phyloP scores from a whole-genome alignment of 23 tunicate genomes.

The Halocynthia aurantium region DNA sequence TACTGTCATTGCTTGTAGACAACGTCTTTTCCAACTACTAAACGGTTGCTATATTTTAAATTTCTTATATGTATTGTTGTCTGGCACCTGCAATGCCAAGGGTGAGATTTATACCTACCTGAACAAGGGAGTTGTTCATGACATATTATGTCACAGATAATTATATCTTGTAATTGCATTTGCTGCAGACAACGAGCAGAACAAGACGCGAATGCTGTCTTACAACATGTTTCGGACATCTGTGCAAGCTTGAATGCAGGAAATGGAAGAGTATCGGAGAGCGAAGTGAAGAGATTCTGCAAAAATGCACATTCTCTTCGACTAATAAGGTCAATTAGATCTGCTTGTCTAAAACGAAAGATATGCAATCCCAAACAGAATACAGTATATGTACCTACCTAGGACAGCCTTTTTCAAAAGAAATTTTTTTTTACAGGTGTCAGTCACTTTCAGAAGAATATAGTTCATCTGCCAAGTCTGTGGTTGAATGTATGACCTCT shows the following conservation, averaged over 20 bases:
- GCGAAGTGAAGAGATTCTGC: constrained; percentile 69
- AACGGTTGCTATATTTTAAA: no score
- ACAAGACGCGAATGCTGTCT: constrained; percentile 44
- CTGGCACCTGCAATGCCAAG: no score
- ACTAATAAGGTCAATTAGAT: constrained; percentile 35
- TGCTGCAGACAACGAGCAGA: constrained; percentile 28
- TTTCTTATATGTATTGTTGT: no score
- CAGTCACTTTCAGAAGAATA: constrained; percentile 51
- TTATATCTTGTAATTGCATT: no score
- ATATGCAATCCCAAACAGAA: background rate
- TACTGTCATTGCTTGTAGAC: no score
- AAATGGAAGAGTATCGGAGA: constrained; percentile 53
- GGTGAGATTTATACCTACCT: no score
- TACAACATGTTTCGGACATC: constrained; percentile 37
- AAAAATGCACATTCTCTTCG: constrained; percentile 66
- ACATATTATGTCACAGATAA: no score
- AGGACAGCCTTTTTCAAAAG: no score
- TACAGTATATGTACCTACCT: no score
- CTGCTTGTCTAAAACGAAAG: background rate
- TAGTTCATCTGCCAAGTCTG: constrained; percentile 27
- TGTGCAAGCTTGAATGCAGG: constrained; percentile 51
- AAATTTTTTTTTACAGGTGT: constrained; percentile 17
- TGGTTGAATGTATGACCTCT: constrained; percentile 40
- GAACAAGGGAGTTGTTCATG: no score
- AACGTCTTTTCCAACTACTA: no score